Percentiles rank a stretch among this genome's conserved stretches.
Evolutionary conservation across 2,113 vertebrate genomes (phyloP).

Genomic region (Ellobius talpinus): DNA sequence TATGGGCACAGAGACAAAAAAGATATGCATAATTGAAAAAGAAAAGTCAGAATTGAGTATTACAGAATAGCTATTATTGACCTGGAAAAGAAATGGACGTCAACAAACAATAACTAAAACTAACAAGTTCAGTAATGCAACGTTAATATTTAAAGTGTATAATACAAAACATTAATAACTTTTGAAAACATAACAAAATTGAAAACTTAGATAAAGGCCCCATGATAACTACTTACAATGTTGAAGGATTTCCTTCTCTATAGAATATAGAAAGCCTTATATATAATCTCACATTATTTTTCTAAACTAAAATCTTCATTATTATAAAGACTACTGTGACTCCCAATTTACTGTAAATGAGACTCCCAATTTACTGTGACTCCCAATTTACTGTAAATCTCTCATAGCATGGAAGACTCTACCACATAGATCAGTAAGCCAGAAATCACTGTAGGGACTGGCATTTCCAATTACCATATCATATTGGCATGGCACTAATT

Average conservation of each 20-base stretch:
- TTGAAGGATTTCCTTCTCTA: neutral
- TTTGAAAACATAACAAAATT: conserved; percentile 35
- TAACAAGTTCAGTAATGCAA: neutral
- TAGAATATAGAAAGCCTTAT: conserved; percentile 20
- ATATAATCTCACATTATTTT: neutral
- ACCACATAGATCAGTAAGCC: neutral
- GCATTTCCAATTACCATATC: neutral
- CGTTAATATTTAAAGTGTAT: neutral
- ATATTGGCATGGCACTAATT: neutral
- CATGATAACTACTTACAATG: conserved; percentile 5
- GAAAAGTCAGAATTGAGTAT: conserved; percentile 6
- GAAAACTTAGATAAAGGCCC: neutral
- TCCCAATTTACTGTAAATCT: neutral
- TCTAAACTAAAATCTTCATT: neutral
- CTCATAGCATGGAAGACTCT: neutral
- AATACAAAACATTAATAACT: neutral
- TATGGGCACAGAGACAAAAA: neutral
- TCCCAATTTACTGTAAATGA: neutral
- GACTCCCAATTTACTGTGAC: neutral
- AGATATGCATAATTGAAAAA: neutral
- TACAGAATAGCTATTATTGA: neutral
- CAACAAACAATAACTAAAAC: conserved; percentile 37
- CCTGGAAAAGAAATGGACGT: neutral
- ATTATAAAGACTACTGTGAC: neutral
- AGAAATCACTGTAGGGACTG: neutral